These are phyloP conservation scores for Conops quadrifasciatus DNA, from an alignment of 2,888 invertebrate species.

Conservation along the genomic window DNA sequence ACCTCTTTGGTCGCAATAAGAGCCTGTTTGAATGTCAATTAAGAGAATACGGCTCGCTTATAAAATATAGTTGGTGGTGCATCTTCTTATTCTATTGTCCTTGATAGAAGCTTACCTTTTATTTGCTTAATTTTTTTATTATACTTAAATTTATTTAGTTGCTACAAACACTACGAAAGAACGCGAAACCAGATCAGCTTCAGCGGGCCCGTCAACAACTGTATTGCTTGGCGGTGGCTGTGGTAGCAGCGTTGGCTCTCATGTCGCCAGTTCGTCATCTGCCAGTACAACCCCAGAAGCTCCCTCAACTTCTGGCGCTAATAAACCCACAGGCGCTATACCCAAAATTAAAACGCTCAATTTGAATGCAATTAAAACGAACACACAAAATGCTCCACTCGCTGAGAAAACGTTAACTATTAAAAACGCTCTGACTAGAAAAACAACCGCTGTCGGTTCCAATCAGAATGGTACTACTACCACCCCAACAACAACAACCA, in stretches of 20 bases:
- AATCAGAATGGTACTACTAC: conserved; percentile 7
- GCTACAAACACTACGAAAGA: conserved; percentile 50
- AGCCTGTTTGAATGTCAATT: too few species aligned
- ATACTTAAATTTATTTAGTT: conserved; percentile 16
- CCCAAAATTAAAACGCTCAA: conserved; percentile 56
- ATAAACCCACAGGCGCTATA: conserved; percentile 56
- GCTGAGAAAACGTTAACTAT: conserved; percentile 41
- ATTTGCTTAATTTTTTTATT: not conserved
- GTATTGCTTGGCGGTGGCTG: conserved; percentile 31
- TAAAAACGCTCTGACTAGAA: conserved; percentile 51
- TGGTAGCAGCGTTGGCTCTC: not conserved
- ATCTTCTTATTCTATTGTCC: too few species aligned
- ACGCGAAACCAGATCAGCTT: conserved; percentile 55
- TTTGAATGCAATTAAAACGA: conserved; percentile 47
- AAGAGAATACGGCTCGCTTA: too few species aligned
- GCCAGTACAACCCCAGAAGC: conserved; percentile 35
- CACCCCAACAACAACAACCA: not conserved
- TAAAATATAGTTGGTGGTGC: too few species aligned
- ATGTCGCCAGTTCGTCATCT: conserved; percentile 21
- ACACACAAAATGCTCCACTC: conserved; percentile 37
- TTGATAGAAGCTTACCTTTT: not conserved
- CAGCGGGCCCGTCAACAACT: conserved; percentile 52
- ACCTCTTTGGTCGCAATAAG: too few species aligned
- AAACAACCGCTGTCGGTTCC: conserved; percentile 41
- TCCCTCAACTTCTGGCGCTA: conserved; percentile 35